Evolutionary conservation across 2,113 vertebrate genomes (phyloP).

Genomic region (Atractosteus spatula): DNA sequence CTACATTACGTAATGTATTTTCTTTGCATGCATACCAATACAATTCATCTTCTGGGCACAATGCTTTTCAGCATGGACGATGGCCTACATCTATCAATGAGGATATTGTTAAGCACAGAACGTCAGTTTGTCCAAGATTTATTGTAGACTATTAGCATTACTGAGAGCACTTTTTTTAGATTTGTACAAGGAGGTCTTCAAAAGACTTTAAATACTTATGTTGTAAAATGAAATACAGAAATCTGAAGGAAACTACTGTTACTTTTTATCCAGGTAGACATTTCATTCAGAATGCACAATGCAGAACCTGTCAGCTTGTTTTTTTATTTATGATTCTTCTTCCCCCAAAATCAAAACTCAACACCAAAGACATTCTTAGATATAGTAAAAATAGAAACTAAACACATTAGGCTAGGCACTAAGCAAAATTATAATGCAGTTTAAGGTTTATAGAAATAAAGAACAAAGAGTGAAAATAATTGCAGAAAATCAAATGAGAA

Average conservation of each 20-base stretch:
- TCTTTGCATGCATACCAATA: conserved; percentile 24
- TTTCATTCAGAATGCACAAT: no score
- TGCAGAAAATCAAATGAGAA: not conserved
- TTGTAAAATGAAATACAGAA: conserved; percentile 13
- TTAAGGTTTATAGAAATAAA: not conserved
- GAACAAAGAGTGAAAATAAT: not conserved
- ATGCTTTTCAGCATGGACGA: conserved; percentile 46
- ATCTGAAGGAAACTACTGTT: not conserved
- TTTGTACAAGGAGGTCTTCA: conserved; percentile 28
- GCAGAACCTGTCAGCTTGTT: no score
- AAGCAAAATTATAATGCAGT: not conserved
- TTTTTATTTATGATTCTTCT: no score
- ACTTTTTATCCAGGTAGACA: no score
- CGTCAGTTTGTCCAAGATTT: conserved; percentile 44
- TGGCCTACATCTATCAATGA: conserved; percentile 54
- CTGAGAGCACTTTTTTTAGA: conserved; percentile 26
- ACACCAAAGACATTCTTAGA: no score
- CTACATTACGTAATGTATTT: conserved; percentile 51
- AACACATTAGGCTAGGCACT: no score
- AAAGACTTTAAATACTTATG: conserved; percentile 4
- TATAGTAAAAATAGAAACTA: no score
- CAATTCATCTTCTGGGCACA: conserved; percentile 53
- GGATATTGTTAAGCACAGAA: conserved; percentile 51
- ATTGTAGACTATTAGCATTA: conserved; percentile 45
- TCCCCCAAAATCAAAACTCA: no score